phyloP scores from a whole-genome alignment of 2,113 vertebrate genomes.

The Xenopus laevis region DNA sequence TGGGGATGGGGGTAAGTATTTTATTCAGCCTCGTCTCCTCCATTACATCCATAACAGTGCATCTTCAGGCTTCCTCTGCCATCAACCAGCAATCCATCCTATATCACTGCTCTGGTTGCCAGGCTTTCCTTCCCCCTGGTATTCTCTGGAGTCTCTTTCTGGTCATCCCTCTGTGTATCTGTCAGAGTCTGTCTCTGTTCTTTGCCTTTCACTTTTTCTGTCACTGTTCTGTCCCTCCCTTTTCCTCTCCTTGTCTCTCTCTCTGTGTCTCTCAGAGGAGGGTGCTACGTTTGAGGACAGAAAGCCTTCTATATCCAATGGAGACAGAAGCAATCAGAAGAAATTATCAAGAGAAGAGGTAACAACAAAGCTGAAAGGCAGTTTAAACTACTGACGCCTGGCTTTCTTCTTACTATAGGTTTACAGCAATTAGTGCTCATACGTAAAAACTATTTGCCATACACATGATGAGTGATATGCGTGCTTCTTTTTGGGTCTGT shows the following conservation, averaged over 20 bases:
- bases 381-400: conserved; percentile 45
- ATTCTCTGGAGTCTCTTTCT: not conserved
- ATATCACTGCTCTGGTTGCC: conserved; percentile 4
- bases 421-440: too few relatives aligned
- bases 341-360: conserved; percentile 51
- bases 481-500: too few relatives aligned
- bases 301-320: conserved; percentile 38
- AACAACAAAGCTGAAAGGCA: conserved; percentile 57
- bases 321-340: conserved; percentile 42
- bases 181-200: conserved; percentile 31
- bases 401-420: too few relatives aligned
- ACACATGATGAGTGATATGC: too few relatives aligned
- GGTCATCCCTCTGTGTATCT: conserved; percentile 8
- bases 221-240: conserved; percentile 15
- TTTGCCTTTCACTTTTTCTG: conserved; percentile 22
- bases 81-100: conserved; percentile 23
- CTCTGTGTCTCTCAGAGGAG: conserved; percentile 44
- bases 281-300: conserved; percentile 44
- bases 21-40: conserved; percentile 1
- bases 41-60: conserved; percentile 13
- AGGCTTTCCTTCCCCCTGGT: not conserved
- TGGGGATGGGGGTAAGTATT: conserved; percentile 55
- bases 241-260: conserved; percentile 29
- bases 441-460: too few relatives aligned
- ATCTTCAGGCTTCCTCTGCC: conserved; percentile 1